A percentile compares a stretch with the other conserved stretches of the same genome.
These are phyloP conservation scores for Drosophila bipectinata DNA, from an alignment of 1,140 invertebrate species.

Conservation along the genomic window DNA sequence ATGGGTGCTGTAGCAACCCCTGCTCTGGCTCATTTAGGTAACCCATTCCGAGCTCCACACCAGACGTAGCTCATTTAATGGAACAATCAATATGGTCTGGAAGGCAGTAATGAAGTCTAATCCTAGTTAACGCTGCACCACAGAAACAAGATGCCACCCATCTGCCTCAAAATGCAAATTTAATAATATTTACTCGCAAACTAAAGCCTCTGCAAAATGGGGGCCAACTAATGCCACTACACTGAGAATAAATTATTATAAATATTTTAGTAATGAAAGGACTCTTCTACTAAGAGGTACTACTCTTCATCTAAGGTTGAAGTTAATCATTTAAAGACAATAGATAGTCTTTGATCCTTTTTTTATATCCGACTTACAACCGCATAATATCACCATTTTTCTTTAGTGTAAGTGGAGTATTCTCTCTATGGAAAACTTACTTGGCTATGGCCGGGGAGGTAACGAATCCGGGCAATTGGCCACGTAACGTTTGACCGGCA, in stretches of 20 bases:
- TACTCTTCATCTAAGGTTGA: too few species aligned
- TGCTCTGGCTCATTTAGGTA: not conserved
- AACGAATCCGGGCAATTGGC: conserved; percentile 85
- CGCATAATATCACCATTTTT: not conserved
- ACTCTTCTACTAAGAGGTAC: too few species aligned
- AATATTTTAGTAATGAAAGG: too few species aligned
- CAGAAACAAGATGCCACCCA: conserved; percentile 42
- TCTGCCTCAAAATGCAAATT: conserved; percentile 61
- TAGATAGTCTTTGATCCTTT: too few species aligned
- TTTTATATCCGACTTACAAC: too few species aligned
- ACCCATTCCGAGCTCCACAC: conserved; percentile 21
- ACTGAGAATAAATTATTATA: not conserved
- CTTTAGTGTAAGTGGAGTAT: not conserved
- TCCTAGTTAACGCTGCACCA: conserved; percentile 66
- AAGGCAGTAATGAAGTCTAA: conserved; percentile 75
- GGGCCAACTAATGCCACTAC: conserved; percentile 9
- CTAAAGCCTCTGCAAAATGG: conserved; percentile 50
- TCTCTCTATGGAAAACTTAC: conserved; percentile 85
- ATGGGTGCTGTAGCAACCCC: conserved; percentile 18
- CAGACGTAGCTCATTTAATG: conserved; percentile 70
- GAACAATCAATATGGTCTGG: conserved; percentile 73
- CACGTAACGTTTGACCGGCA: conserved; percentile 85
- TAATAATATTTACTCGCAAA: conserved; percentile 72
- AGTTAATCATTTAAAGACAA: not conserved
- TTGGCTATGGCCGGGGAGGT: conserved; percentile 87